Evolutionary conservation across 35 echinoderm and acorn worm species (phyloP).

Genomic region (Heliocidaris erythrogramma): DNA sequence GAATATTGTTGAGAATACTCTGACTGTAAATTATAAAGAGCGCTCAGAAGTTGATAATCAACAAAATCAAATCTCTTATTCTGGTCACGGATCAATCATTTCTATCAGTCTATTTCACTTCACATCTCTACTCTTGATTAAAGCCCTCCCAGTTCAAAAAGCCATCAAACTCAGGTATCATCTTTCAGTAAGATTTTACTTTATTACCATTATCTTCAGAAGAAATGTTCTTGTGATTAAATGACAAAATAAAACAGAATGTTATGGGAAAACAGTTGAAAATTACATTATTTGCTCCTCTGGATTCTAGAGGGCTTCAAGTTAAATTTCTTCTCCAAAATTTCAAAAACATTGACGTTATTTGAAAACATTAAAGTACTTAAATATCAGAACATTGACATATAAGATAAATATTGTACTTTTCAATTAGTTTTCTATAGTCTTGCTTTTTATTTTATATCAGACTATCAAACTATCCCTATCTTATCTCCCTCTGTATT

Average conservation of each 20-base stretch:
- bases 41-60: too few species aligned
- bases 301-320: background rate
- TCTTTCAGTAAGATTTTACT: background rate
- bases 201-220: background rate
- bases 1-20: too few species aligned
- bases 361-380: background rate
- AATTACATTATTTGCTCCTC: background rate
- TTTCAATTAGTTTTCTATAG: background rate
- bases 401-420: background rate
- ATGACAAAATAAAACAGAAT: background rate
- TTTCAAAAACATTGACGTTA: background rate
- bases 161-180: background rate
- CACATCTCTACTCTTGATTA: background rate
- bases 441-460: background rate
- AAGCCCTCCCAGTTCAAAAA: background rate
- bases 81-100: background rate
- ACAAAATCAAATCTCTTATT: too few species aligned
- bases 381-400: background rate
- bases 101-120: background rate
- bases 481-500: background rate
- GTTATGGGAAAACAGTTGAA: constrained; percentile 1
- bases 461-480: background rate
- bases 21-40: too few species aligned
- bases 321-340: background rate
- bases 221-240: background rate